Base-by-base conservation (phyloP, 1,140 invertebrate species). In the Drosophila subobscura region DNA sequence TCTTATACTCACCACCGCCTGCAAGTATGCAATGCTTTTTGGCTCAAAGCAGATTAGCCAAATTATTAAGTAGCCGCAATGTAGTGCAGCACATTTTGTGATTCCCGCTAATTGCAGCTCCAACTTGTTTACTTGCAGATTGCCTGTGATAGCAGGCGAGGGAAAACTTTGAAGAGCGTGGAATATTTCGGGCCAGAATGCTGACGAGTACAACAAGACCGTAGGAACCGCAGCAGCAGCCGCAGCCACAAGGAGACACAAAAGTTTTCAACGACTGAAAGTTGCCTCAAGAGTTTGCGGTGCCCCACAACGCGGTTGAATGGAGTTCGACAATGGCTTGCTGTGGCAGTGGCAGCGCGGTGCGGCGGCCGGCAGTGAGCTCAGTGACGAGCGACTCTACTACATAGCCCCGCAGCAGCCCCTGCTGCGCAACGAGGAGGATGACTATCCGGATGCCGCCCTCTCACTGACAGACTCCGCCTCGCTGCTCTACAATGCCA, bases 341-440 rank as follows among this genome's bases (percentile, higher is more conserved):
- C 54, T 57, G 22, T 65, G 67, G 61, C 60, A 73, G 40, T 66
- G 72, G 2, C 72, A 42, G 22, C 60, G 65, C 5, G 16, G 57
- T 47, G 46, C 20, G 14, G 44, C 50, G 8, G 57, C 60, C 25
- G 56, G 53, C 14, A 27, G 45, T 27, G 64, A 49, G 27, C 27
- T 60, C 0, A 75, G 47, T 29, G 75, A 57, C n/a, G 80, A 80
- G 16, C 67, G 84, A 5, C 16, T 83, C 14, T 86, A 70, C 45
- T 86, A 88, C 20, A 86, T 86, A 20, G 83, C 75, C 2, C 74
- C 75, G 14, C 83, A 86, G 53, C 58, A 86, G 47, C 75, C 75
- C 0, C n/a, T 86, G 59, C 50, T 86, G 54, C 60, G 50, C 4
- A 70, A 52, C 29, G 77, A 61, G 50, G 81, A 85, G 33, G 81